phyloP scores from a whole-genome alignment of 2,113 vertebrate species.

The Upupa epops region DNA sequence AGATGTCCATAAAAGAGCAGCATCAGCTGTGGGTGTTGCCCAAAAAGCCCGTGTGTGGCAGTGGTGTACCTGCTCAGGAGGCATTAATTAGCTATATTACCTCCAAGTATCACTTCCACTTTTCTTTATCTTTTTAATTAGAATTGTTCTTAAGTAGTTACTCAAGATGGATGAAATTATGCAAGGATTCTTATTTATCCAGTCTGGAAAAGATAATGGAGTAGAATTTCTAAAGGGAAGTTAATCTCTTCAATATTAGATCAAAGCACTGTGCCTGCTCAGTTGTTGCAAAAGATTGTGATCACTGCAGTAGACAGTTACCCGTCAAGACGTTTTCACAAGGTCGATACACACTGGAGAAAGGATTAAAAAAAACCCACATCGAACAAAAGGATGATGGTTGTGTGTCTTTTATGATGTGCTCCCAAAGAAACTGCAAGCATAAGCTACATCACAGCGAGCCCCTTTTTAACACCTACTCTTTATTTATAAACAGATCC shows the following conservation, averaged over 20 bases:
- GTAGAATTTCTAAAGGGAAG: not conserved
- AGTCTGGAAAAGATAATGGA: not conserved
- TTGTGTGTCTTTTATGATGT: not conserved
- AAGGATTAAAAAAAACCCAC: not conserved
- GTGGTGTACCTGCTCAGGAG: too few relatives aligned
- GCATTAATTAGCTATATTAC: not conserved
- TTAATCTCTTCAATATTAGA: not conserved
- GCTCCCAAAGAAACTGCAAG: not conserved
- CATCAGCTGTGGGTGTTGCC: too few relatives aligned
- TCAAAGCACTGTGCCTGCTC: not conserved
- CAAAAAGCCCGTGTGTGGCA: too few relatives aligned
- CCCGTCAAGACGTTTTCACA: not conserved
- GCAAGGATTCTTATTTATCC: constrained; percentile 44
- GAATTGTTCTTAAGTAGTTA: constrained; percentile 22
- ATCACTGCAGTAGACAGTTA: not conserved
- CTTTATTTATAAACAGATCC: not conserved
- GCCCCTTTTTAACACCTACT: not conserved
- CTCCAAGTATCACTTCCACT: not conserved
- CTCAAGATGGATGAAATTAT: constrained; percentile 7
- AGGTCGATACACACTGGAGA: not conserved
- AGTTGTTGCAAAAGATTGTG: not conserved
- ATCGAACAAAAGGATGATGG: not conserved
- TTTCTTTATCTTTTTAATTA: not conserved
- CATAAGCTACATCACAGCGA: not conserved
- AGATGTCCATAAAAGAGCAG: too few relatives aligned